Evolutionary conservation across 2,888 invertebrate species (phyloP), one percentile per base, ranked within the genome.

Genomic region (Xanthostigma xanthostigma): DNA sequence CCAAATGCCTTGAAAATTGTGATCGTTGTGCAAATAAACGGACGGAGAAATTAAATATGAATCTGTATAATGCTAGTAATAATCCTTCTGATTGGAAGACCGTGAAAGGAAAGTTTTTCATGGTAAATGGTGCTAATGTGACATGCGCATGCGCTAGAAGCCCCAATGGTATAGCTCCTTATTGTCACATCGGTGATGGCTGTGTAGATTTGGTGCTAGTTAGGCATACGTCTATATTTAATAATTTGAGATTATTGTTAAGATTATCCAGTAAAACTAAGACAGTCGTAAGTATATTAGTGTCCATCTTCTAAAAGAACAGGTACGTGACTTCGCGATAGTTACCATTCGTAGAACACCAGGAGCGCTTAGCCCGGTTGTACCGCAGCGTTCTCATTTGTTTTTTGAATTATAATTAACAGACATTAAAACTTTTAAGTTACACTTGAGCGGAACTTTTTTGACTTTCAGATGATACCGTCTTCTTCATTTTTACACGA

Each of bases 111-210:
- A 79, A 75, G 62, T 85, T 80, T 64, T 79, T 84, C 56, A 84
- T 84, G 72, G 77, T 89, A 12, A 85, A 81, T 57, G 79, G 81
- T 44, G 82, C 84, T 17, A 83, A 84, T 59, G 78, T 86, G 43
- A 81, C 81, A 39, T 88, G 88, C 61, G 78, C 82, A 33, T 87
- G 87, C 62, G 71, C 74, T 13, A 73, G 82, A 53, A 79, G 80
- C 58, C 85, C 84, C 1, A 76, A 79, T 59, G 89, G 89, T 42
- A 79, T 86, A 56, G 81, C 87, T 41, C 85, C 84, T 1, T 78
- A 75, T 57, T 80, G 81, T 62, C 88, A 89, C 63, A 68, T 87
- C 38, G 86, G 87, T 1, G 85, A 89, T 64, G 89, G 89, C 34
- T 81, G 78, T 61, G 71, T 84, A 50, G 84, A 89, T 66, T 70